phyloP scores from a whole-genome alignment of 2,888 invertebrate genomes.

The Dynastes grantii region DNA sequence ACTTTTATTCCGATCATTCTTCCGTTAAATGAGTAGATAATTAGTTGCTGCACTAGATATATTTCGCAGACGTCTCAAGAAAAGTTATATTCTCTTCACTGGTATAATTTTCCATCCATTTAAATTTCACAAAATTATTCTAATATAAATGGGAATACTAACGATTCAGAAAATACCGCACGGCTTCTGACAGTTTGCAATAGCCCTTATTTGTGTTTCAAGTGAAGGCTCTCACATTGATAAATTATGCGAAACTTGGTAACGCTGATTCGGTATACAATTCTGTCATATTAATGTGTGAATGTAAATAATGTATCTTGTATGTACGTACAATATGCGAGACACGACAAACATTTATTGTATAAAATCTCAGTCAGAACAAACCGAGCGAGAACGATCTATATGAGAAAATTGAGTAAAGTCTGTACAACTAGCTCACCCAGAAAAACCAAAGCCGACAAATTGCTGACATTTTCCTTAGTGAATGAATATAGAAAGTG shows the following conservation, averaged over 20 bases:
- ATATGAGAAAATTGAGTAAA: background rate
- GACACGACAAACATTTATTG: too few relatives aligned
- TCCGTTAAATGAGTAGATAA: too few relatives aligned
- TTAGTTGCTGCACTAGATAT: too few relatives aligned
- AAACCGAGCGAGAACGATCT: background rate
- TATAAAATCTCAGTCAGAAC: background rate
- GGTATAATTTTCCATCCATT: background rate
- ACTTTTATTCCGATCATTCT: too few relatives aligned
- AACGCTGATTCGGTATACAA: too few relatives aligned
- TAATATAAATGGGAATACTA: background rate
- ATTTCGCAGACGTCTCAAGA: background rate
- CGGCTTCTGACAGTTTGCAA: too few relatives aligned
- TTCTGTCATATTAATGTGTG: too few relatives aligned
- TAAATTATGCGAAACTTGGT: too few relatives aligned
- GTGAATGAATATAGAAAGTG: slow-evolving; percentile 28
- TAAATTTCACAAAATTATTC: background rate
- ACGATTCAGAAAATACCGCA: background rate
- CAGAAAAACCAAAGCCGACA: slow-evolving; percentile 24
- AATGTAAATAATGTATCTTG: too few relatives aligned
- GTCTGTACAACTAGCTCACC: background rate
- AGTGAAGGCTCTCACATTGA: too few relatives aligned
- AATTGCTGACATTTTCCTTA: slow-evolving; percentile 22
- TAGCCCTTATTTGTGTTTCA: too few relatives aligned
- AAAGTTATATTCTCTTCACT: background rate
- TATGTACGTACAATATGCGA: too few relatives aligned